Conservation (phyloP, 2,797 vertebrate genomes). For the Mus minutoides region DNA sequence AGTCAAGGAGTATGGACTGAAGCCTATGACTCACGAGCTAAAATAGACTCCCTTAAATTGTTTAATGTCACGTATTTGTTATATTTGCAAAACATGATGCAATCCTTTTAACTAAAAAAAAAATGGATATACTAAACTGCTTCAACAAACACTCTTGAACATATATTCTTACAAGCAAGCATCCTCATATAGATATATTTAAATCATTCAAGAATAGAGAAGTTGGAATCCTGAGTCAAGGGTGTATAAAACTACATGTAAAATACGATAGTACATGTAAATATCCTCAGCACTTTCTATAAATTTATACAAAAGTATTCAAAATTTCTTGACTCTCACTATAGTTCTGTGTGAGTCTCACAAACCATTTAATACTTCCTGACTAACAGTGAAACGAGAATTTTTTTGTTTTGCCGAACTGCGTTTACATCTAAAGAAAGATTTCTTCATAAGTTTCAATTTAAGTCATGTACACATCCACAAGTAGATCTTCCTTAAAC, state of each 20-base stretch:
- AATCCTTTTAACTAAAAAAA: constrained; percentile 6
- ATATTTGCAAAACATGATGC: not conserved
- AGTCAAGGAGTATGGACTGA: not conserved
- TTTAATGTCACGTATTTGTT: not conserved
- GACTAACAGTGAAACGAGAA: not conserved
- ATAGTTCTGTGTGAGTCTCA: constrained; percentile 14
- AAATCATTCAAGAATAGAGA: not conserved
- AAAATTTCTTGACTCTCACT: not conserved
- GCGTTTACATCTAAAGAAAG: constrained; percentile 12
- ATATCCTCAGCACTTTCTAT: not conserved
- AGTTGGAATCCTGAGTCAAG: constrained; percentile 4
- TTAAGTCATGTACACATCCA: not conserved
- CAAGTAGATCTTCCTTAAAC: constrained; percentile 40
- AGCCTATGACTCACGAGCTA: not conserved
- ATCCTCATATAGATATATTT: constrained; percentile 22
- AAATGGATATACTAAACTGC: not conserved
- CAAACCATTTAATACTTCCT: not conserved
- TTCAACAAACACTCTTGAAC: not conserved
- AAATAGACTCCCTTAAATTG: not conserved
- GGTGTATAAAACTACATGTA: not conserved
- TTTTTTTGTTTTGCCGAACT: constrained; percentile 36
- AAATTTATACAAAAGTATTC: not conserved
- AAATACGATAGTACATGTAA: not conserved
- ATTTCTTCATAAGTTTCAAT: constrained; percentile 34
- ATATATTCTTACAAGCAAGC: constrained; percentile 14